Conservation (phyloP, 2,797 vertebrate genomes). For the Falco berigora region DNA sequence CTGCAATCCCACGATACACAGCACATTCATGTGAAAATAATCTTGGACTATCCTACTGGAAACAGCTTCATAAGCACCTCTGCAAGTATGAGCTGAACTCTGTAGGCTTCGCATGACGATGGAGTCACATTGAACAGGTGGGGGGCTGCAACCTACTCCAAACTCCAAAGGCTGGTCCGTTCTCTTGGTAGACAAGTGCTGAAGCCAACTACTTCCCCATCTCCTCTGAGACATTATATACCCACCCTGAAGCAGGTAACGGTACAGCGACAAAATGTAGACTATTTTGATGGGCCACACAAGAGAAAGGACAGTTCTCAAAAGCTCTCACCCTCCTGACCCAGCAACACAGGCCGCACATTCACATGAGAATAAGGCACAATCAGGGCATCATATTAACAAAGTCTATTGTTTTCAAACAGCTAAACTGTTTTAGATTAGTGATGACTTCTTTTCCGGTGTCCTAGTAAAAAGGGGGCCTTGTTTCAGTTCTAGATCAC, state of each 20-base stretch:
- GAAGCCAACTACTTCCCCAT: neutral
- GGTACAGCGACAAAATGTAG: neutral
- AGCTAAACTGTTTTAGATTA: neutral
- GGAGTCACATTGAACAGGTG: neutral
- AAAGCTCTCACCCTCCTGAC: neutral
- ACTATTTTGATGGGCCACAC: neutral
- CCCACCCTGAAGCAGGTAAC: neutral
- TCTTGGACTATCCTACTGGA: neutral
- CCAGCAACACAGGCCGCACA: neutral
- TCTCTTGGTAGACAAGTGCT: neutral
- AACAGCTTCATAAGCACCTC: neutral
- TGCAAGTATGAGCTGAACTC: neutral
- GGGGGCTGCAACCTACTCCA: neutral
- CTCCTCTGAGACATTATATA: neutral
- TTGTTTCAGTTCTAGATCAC: conserved; percentile 43
- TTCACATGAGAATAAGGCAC: neutral
- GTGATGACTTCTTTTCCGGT: neutral
- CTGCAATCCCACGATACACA: neutral
- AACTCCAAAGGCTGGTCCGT: neutral
- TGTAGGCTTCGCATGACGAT: neutral
- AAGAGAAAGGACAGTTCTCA: neutral
- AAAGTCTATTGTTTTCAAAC: conserved; percentile 8
- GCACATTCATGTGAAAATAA: neutral
- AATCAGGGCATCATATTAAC: neutral
- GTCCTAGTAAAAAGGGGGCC: neutral